Evolutionary conservation across 2,113 vertebrate genomes (phyloP).

Genomic region (Channa maculata): DNA sequence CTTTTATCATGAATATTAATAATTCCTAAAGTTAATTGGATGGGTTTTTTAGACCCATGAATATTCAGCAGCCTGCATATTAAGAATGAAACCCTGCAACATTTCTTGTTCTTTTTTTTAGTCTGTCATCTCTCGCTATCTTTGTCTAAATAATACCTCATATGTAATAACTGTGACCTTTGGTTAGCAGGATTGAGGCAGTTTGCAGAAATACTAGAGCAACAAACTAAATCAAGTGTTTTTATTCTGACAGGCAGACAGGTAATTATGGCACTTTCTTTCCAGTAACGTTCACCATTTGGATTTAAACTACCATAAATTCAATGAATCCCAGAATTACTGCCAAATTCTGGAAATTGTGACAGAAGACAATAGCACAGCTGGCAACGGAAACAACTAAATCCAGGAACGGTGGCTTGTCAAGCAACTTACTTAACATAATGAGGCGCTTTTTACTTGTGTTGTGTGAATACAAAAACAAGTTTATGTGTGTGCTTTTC

Average conservation of each 20-base stretch:
- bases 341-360: constrained; percentile 23
- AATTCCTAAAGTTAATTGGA: constrained; percentile 84
- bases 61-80: constrained; percentile 80
- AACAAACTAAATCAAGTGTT: constrained; percentile 59
- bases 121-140: constrained; percentile 31
- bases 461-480: constrained; percentile 36
- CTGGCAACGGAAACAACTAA: constrained; percentile 23
- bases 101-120: constrained; percentile 67
- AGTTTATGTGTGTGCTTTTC: constrained; percentile 9
- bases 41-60: constrained; percentile 81
- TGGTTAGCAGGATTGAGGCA: constrained; percentile 52
- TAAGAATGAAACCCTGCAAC: constrained; percentile 62
- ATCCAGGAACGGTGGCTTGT: constrained; percentile 23
- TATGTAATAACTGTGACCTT: constrained; percentile 75
- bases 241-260: constrained; percentile 51
- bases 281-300: constrained; percentile 11
- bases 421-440: constrained; percentile 22
- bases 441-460: constrained; percentile 1
- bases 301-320: constrained; percentile 15
- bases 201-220: constrained; percentile 57
- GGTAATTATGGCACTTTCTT: constrained; percentile 66
- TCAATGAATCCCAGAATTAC: constrained; percentile 46
- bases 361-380: constrained; percentile 21
- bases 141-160: constrained; percentile 43
- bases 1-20: constrained; percentile 81